These are phyloP conservation scores for Drosophila villosipedis DNA, from an alignment of 2,888 invertebrate genomes.

Conservation along the genomic window DNA sequence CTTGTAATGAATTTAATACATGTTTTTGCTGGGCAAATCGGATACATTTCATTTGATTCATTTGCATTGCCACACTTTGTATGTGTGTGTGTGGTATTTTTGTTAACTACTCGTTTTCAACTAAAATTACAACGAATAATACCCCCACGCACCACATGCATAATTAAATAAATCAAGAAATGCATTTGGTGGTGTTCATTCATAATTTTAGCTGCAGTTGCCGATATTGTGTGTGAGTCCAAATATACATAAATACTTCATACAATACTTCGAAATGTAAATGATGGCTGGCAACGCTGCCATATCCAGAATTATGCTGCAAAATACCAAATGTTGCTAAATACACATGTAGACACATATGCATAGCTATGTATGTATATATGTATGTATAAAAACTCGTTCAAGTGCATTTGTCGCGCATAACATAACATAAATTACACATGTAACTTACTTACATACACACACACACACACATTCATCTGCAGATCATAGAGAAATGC, in stretches of 20 bases:
- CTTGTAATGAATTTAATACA: constrained; percentile 12
- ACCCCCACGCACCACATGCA: neutral
- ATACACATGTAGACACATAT: neutral
- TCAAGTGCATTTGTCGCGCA: constrained; percentile 6
- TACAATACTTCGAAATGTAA: constrained; percentile 13
- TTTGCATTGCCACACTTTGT: constrained; percentile 7
- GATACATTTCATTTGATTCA: constrained; percentile 12
- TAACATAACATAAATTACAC: constrained; percentile 7
- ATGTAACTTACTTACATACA: neutral
- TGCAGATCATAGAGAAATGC: constrained; percentile 45
- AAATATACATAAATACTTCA: constrained; percentile 6
- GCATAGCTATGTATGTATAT: neutral
- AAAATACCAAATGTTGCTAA: constrained; percentile 8
- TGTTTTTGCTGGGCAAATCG: constrained; percentile 4
- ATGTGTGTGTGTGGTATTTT: neutral
- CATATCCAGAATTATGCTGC: neutral
- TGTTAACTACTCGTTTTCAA: constrained; percentile 1
- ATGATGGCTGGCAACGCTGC: constrained; percentile 18
- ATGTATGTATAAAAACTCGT: neutral
- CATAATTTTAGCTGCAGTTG: constrained; percentile 42
- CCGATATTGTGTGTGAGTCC: constrained; percentile 5
- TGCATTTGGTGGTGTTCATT: constrained; percentile 47
- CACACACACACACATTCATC: constrained; percentile 5
- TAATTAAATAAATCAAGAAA: constrained; percentile 22
- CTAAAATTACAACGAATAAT: neutral